Evolutionary conservation across 1,140 invertebrate genomes (phyloP).

Genomic region (Temnothorax curvispinosus): DNA sequence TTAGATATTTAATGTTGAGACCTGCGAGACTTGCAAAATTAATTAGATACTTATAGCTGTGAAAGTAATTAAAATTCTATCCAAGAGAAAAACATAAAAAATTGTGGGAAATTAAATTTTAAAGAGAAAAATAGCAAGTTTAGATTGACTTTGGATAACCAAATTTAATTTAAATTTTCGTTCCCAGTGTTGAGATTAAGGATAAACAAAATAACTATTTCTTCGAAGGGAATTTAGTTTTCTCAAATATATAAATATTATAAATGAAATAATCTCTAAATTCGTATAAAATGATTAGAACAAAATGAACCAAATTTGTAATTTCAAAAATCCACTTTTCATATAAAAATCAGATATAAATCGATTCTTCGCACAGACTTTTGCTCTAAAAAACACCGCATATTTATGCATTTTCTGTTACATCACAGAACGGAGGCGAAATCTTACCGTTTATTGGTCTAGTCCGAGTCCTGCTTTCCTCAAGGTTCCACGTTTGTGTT

Average conservation of each 20-base stretch:
- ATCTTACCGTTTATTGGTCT: constrained; percentile 5
- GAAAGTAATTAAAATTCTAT: not conserved
- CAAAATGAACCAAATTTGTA: not conserved
- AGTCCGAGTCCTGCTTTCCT: not conserved
- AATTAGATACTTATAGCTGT: not conserved
- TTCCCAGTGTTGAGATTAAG: not conserved
- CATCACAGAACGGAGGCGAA: not conserved
- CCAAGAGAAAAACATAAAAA: not conserved
- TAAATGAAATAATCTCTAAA: not conserved
- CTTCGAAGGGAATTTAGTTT: not conserved
- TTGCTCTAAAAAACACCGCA: too few relatives aligned
- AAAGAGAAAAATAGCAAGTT: not conserved
- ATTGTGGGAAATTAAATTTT: not conserved
- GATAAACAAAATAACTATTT: not conserved
- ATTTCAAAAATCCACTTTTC: not conserved
- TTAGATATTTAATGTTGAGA: not conserved
- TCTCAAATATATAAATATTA: not conserved
- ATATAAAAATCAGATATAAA: not conserved
- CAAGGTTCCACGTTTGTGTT: not conserved
- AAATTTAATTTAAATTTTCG: not conserved
- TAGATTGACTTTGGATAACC: not conserved
- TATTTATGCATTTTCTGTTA: not conserved
- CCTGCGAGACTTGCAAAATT: not conserved
- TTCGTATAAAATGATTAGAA: not conserved
- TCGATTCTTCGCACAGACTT: not conserved